Evolutionary conservation across 2,888 invertebrate species (phyloP), one percentile per base, ranked within the genome.

Genomic region (Thyatira batis): DNA sequence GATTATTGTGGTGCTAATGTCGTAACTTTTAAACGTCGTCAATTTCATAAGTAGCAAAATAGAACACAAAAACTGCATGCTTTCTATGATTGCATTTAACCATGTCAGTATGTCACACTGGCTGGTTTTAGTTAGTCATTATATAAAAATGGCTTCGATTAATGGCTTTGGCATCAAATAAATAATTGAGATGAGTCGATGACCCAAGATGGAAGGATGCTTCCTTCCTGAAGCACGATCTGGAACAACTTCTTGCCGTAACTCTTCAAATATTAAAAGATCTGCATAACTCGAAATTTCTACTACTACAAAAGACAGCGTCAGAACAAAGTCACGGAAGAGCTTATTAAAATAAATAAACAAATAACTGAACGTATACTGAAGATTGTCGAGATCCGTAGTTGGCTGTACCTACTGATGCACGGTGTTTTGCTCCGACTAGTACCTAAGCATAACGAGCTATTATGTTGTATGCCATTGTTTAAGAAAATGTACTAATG

Each of bases 401-500:
- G 1, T 39, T 17, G 6, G 2, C 1, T 5, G 8, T 30, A 33
- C n/a, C 1, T 30, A 30, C 17, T 4, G 33, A 17, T 39, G 17
- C 39, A 17, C 17, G 17, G 4, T 13, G 13, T 33, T 33, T 4
- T 13, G 39, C 3, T 23, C 3, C 23, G 23, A 23, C 17, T 17
- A 17, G 8, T 39, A 17, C 39, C 1, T 17, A 2, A 33, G 9
- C 13, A 33, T 13, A 33, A 33, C 33, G 33, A 33, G 13, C 33
- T 33, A 13, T 11, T 33, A 13, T 33, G 13, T 13, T 39, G n/a
- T 63, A 60, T 60, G 57, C 69, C 65, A 73, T 73, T 73, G 74
- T 75, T 73, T 69, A 67, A 53, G 68, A 67, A 73, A 66, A 70
- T 39, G 39, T 39, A 39, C 57, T 67, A 57, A 69, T 69, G 64